Evolutionary conservation across 2,113 vertebrate species (phyloP).

Genomic region (Charadrius vociferus): DNA sequence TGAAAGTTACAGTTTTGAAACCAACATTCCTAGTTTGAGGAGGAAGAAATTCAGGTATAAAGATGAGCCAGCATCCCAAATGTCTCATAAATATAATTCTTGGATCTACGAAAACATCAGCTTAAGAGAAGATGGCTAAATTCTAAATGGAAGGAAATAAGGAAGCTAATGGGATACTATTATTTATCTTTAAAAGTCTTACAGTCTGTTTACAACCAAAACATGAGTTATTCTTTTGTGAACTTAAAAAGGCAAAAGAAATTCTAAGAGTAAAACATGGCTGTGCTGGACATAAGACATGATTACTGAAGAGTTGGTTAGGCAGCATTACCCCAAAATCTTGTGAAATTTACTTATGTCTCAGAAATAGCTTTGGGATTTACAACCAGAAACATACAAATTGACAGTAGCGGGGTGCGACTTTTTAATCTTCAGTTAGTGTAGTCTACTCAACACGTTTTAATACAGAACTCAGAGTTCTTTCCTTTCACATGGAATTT

Average conservation of each 20-base stretch:
- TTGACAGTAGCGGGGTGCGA: fast-evolving
- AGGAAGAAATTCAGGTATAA: not conserved
- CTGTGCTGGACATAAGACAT: not conserved
- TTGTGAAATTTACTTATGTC: not conserved
- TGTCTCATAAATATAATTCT: not conserved
- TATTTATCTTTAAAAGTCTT: not conserved
- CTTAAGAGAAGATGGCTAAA: not conserved
- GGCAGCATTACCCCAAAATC: not conserved
- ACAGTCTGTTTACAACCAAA: not conserved
- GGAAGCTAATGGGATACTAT: not conserved
- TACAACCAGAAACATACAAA: not conserved
- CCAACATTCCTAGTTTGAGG: not conserved
- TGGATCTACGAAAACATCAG: not conserved
- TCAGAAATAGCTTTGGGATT: not conserved
- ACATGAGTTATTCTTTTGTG: not conserved
- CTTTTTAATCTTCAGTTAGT: not conserved
- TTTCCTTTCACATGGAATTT: not conserved
- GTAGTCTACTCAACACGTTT: too few species aligned
- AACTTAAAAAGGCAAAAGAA: not conserved
- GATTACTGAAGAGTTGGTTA: not conserved
- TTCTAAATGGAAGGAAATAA: not conserved
- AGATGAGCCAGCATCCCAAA: not conserved
- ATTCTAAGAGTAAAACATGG: not conserved
- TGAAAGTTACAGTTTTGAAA: not conserved
- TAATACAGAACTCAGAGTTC: not conserved